A percentile compares a stretch with the other conserved stretches of the same genome.
These are phyloP conservation scores for Sympetrum striolatum DNA, from an alignment of 2,888 invertebrate genomes.

Conservation along the genomic window DNA sequence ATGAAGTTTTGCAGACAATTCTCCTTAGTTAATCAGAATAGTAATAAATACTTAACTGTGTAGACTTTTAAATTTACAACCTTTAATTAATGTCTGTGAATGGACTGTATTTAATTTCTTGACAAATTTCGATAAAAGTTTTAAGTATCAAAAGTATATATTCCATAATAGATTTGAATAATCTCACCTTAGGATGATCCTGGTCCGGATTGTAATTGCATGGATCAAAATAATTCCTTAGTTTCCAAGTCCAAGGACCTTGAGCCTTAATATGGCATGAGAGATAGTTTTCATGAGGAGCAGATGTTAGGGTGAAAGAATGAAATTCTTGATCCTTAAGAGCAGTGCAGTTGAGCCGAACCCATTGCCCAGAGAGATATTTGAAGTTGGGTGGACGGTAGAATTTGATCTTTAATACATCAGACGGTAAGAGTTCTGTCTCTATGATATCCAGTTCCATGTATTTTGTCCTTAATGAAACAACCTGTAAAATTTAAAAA, in stretches of 20 bases:
- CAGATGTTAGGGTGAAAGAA: conserved; percentile 93
- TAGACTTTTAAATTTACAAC: no score
- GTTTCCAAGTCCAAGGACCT: conserved; percentile 97
- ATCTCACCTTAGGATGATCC: conserved; percentile 71
- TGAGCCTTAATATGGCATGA: conserved; percentile 93
- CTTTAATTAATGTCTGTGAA: no score
- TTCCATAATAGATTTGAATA: background rate
- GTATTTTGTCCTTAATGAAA: conserved; percentile 87
- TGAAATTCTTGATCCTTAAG: conserved; percentile 91
- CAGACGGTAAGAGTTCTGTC: conserved; percentile 91
- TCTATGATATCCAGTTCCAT: conserved; percentile 92
- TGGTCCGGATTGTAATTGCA: conserved; percentile 87
- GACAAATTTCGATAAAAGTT: no score
- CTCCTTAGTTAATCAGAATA: no score
- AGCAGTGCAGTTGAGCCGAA: conserved; percentile 88
- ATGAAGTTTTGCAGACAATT: no score
- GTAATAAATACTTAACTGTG: no score
- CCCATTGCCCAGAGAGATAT: conserved; percentile 94
- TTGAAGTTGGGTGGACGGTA: conserved; percentile 94
- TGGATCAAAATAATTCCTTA: conserved; percentile 92
- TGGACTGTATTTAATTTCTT: no score
- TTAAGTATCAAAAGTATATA: no score
- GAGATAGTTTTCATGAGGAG: conserved; percentile 93
- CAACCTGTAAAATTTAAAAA: conserved; percentile 67
- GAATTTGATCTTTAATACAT: conserved; percentile 88